Evolutionary conservation across 2,113 vertebrate genomes (phyloP), one percentile per base, ranked within the genome.

Genomic region (Stictonetta naevosa): DNA sequence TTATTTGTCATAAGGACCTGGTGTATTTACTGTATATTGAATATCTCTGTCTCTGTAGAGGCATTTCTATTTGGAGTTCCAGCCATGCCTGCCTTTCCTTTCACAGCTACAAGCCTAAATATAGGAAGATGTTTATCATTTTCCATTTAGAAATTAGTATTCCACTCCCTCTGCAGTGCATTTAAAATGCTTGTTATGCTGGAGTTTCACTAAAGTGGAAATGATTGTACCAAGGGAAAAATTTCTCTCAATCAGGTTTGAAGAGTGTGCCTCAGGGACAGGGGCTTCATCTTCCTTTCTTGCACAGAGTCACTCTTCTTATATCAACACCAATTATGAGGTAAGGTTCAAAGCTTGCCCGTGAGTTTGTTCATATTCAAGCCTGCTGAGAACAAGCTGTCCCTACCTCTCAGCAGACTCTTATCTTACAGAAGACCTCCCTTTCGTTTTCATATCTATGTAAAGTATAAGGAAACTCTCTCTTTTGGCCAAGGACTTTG

Each of bases 121-220:
- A 88, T 92, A 90, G 86, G 73, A 88, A 92, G 73, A 88, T 83
- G 80, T 93, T 96, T 93, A 88, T 94, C 42, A 86, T 82, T 92
- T 94, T 91, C 52, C 77, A 90, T 75, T 94, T 92, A 83, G 52
- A 81, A 96, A 92, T 96, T 94, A 96, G 83, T 94, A 95, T 96
- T 95, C 95, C 33, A 36, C 42, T 95, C 73, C 76, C 69, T 92
- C 53, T 75, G 74, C 86, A 93, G 48, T 75, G 88, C 69, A 88
- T 92, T 75, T 83, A 90, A 94, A 94, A 81, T 80, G 59, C 84
- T 95, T 0, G 23, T 96, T 95, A 85, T 69, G 87, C 82, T 88
- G 40, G 84, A 86, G 74, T 88, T 95, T 69, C 71, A 66, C 91
- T 93, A 66, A 91, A 95, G 71, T 80, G 76, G 87, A 85, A 96